Base-by-base conservation (phyloP, 2,888 invertebrate genomes). In the Drosophila paranaensis region DNA sequence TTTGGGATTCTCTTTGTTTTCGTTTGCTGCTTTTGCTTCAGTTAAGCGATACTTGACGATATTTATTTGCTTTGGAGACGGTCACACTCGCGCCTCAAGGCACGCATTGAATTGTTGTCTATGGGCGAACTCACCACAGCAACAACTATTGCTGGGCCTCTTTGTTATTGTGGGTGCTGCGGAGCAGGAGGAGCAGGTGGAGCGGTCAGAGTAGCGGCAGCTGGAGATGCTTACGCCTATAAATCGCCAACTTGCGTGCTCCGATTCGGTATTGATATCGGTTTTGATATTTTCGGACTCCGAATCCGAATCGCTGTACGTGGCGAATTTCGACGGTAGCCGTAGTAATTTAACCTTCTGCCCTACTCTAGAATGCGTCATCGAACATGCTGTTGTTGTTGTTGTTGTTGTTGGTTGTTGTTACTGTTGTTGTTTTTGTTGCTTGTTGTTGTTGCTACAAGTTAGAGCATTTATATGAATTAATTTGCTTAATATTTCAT, bases 341-440 rank as follows among this genome's bases (percentile, higher is more conserved):
- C 79, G 71, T 83, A 73, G 81, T 83, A 84, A 79, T 84, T 84
- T 88, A 90, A 89, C 90, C 88, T 90, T 88, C 89, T 89, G 90
- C 86, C 89, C 91, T 91, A 90, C 90, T 90, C 86, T 90, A 69
- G 85, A 83, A 90, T 91, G 91, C 91, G 91, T 91, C 91, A 91
- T 91, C 91, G 82, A 86, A 79, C 73, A 70, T 71, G 75, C 42
- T 62, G 30, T 71, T 73, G 65, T 53, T 55, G 51, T 58, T 14
- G 27, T 45, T 75, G 68, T 60, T 57, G 40, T 35, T 48, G 51
- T 62, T 62, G 48, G n/a, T 45, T 45, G 14, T 37, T 45, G 46
- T 39, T 61, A 27, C 37, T 13, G 14, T 35, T 74, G 66, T 61
- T 60, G 25, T 40, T 37, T 25, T 46, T 50, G 37, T 16, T 40